A percentile compares a stretch with the other conserved stretches of the same genome.
phyloP scores from a whole-genome alignment of 2,797 vertebrate genomes.

The Spinibarbus caldwelli region DNA sequence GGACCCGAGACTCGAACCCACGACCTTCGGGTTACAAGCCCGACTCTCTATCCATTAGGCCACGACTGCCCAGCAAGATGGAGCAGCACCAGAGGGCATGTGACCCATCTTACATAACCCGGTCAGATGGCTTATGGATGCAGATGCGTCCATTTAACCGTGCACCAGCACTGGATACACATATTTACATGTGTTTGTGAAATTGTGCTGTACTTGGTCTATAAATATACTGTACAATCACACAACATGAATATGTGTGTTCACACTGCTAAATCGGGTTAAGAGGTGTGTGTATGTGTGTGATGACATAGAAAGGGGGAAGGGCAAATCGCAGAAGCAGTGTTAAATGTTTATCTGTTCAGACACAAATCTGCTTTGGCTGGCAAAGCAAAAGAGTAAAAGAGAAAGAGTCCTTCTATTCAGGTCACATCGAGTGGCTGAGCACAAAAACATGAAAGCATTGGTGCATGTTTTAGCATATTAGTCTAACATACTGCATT shows the following conservation, averaged over 20 bases:
- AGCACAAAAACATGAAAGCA: constrained; percentile 21
- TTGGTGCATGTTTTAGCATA: background rate
- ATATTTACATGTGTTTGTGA: constrained; percentile 30
- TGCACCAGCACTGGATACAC: constrained; percentile 1
- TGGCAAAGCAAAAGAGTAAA: constrained; percentile 33
- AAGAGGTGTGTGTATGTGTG: background rate
- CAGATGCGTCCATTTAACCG: constrained; percentile 58
- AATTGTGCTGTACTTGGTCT: background rate
- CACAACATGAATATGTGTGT: constrained; percentile 28
- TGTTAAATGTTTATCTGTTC: constrained; percentile 45
- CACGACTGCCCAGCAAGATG: too few relatives aligned
- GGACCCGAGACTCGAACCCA: too few relatives aligned
- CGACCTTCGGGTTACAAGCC: too few relatives aligned
- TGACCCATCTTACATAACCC: constrained; percentile 74
- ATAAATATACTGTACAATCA: background rate
- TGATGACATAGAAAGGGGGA: background rate
- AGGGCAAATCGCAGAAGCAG: background rate
- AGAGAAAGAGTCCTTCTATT: constrained; percentile 13
- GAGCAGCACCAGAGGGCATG: constrained; percentile 67
- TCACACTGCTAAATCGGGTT: background rate
- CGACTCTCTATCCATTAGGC: too few relatives aligned
- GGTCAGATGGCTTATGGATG: constrained; percentile 75
- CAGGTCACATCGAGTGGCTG: constrained; percentile 18
- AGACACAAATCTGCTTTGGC: constrained; percentile 52
- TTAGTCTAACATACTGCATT: background rate